Conservation (phyloP, 92 coral and sea anemone genomes). For the Plumapathes pennacea region DNA sequence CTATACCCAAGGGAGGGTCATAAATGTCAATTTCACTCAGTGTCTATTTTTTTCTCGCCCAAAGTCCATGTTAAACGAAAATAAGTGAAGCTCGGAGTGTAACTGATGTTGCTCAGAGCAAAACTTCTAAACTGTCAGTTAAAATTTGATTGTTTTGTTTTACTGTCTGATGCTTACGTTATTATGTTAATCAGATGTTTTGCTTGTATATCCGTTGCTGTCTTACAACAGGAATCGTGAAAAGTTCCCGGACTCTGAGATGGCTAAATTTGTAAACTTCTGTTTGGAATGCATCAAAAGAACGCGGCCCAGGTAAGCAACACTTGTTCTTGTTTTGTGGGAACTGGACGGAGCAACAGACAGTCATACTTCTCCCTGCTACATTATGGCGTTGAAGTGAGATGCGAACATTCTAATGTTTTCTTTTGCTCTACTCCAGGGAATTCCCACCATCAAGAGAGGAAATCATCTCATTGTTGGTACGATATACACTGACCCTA, state of each 20-base stretch:
- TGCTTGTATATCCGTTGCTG: background rate
- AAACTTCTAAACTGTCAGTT: too few species aligned
- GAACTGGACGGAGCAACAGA: too few species aligned
- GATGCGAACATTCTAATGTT: too few species aligned
- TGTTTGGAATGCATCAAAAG: conserved; percentile 90
- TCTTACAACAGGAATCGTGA: conserved; percentile 61
- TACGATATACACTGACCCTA: too few species aligned
- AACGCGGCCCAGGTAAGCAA: conserved; percentile 85
- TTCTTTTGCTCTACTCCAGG: conserved; percentile 32
- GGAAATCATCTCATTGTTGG: conserved; percentile 92
- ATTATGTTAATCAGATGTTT: background rate
- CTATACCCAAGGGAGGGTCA: too few species aligned
- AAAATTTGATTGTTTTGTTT: too few species aligned
- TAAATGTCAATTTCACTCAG: too few species aligned
- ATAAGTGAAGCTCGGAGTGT: background rate
- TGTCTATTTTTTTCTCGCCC: background rate
- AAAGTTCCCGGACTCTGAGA: conserved; percentile 76
- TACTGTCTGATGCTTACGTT: too few species aligned
- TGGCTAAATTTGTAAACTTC: conserved; percentile 89
- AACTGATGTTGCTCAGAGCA: too few species aligned
- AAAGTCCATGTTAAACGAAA: background rate
- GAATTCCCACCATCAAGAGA: conserved; percentile 99
- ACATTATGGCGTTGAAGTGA: too few species aligned
- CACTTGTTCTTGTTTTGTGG: background rate
- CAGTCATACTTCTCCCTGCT: too few species aligned